Base-by-base conservation (phyloP, 2,797 vertebrate species). In the Erethizon dorsatum region DNA sequence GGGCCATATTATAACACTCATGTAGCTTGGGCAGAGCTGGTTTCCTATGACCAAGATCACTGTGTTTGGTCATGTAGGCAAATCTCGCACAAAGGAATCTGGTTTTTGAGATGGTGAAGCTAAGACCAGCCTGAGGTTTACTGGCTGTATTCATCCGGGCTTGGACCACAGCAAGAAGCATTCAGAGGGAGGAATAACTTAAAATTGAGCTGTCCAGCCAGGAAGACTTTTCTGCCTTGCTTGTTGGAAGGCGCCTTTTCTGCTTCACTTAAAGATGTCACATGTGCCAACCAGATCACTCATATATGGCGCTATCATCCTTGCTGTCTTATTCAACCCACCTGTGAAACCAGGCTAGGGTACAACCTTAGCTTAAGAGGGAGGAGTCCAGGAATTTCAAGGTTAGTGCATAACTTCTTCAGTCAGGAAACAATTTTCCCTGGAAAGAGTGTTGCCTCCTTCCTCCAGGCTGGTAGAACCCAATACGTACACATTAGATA, bases 371-470 rank as follows among this genome's bases (percentile, higher is more conserved):
- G 24, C 6, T 56, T 82, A 24, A 45, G 14, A 54, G 11, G 28
- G 5, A 85, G 1, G 24, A 69, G 31, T 56, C 17, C 15, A 45
- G 56, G 33, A n/a, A 11, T 78, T 75, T 12, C 47, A 75, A 93
- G 79, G 47, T 65, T 37, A 78, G 17, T 88, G 88, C 78, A 13
- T 91, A 71, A 78, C 26, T 71, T 75, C 71, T 77, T 88, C 18
- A 33, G 47, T 33, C 85, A 45, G n/a, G 14, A 54, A 65, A 28
- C n/a, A 59, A 9, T 93, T 65, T 94, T 63, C 45, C 10, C 15
- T 93, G 37, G 80, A 95, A 95, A 61, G n/a, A n/a, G 41, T 65
- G 47, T 47, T 67, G 45, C 47, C 45, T 94, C 2, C 78, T 82
- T 88, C 31, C 41, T 63, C 2, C 2, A 45, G 15, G 45, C 52